These are phyloP conservation scores for Sisyra nigra DNA, from an alignment of 2,888 invertebrate genomes.

Conservation along the genomic window DNA sequence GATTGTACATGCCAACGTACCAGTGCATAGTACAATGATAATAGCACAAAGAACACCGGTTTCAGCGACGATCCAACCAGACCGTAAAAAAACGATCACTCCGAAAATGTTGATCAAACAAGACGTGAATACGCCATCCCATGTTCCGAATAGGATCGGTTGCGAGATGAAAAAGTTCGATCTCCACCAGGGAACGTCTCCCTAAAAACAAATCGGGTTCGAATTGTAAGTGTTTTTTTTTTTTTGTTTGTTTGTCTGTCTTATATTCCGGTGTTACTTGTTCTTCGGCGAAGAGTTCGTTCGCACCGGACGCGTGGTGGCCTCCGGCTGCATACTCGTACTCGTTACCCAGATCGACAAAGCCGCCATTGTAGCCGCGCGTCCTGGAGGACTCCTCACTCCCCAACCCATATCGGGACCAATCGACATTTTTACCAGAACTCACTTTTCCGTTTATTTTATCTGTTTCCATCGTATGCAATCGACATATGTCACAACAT, in stretches of 20 bases:
- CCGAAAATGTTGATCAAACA: conserved; percentile 96
- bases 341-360: conserved; percentile 59
- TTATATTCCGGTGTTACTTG: conserved; percentile 37
- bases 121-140: conserved; percentile 97
- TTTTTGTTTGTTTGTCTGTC: background rate
- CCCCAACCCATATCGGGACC: conserved; percentile 37
- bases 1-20: no score
- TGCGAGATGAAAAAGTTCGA: conserved; percentile 93
- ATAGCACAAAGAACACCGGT: conserved; percentile 70
- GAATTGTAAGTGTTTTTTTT: background rate
- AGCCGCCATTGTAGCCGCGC: conserved; percentile 52
- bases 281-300: conserved; percentile 83
- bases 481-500: no score
- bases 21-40: conserved; percentile 65
- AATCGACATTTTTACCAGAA: conserved; percentile 27
- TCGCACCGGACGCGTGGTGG: conserved; percentile 72
- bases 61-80: conserved; percentile 95
- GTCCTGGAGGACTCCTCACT: conserved; percentile 28
- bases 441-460: no score
- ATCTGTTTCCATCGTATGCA: no score
- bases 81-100: conserved; percentile 89
- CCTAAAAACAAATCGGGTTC: conserved; percentile 30
- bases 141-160: conserved; percentile 90
- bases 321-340: conserved; percentile 64
- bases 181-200: conserved; percentile 87